Base-by-base conservation (phyloP, 2,888 invertebrate species). In the Drosophila helvetica region DNA sequence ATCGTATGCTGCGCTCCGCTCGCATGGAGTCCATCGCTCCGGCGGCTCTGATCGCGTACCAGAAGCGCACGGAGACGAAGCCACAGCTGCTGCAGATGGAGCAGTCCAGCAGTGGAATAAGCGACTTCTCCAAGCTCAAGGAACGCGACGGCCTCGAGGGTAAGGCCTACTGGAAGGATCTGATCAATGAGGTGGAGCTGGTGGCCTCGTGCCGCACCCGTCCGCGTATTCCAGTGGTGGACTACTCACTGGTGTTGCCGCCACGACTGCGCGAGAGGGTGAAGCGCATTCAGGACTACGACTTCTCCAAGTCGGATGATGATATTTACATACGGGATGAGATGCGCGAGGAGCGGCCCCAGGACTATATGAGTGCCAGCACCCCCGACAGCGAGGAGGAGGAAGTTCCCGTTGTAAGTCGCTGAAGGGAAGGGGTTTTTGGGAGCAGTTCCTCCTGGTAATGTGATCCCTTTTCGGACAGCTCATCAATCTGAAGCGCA, bases 241-340 rank as follows among this genome's bases (percentile, higher is more conserved):
- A 92, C 58, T 91, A 89, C 45, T 90, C 91, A 1, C 51, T 87
- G n/a, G 86, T 90, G 0, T 53, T 92, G 47, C 92, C 92, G 0
- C 75, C 78, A 9, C 77, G 75, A 17, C 66, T 92, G 9, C 79
- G 89, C 0, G 80, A 87, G 18, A 80, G 91, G 17, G 90, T 92
- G 0, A 74, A 85, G 22, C 85, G 89, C 63, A 90, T 91, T 30
- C 81, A 91, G 55, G 74, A 86, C 3, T 80, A 92, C 15, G 88
- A 90, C 15, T 90, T 78, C 33, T 79, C 83, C 4, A 88, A 88
- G 38, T 89, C 86, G 2, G 91, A 91, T 42, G 74, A 80, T 2
- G 81, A 81, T 17, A 83, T 85, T 1, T 90, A 83, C 27, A 89
- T 91, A 33, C 71, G 79, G 2, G 88, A 85, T 2, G 86, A 90